These are phyloP conservation scores for Adrianichthys oophorus DNA, from an alignment of 2,797 vertebrate species.

Conservation along the genomic window DNA sequence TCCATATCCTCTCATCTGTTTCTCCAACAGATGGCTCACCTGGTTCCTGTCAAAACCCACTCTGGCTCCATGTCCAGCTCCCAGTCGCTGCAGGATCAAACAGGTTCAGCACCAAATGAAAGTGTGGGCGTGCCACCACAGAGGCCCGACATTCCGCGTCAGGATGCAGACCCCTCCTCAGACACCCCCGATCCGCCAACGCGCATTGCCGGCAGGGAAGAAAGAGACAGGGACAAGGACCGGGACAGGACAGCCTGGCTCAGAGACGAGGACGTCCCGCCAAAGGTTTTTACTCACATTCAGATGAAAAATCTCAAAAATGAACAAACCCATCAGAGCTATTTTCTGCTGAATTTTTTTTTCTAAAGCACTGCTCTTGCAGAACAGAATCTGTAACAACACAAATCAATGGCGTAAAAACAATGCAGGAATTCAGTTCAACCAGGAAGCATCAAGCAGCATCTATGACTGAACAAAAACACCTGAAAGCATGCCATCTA, in stretches of 20 bases:
- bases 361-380: too few relatives aligned
- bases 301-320: too few relatives aligned
- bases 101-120: slow-evolving; percentile 87
- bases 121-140: slow-evolving; percentile 76
- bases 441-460: too few relatives aligned
- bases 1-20: neutral
- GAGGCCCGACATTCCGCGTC: slow-evolving; percentile 91
- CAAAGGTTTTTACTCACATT: slow-evolving; percentile 57
- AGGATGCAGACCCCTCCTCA: slow-evolving; percentile 96
- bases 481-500: too few relatives aligned
- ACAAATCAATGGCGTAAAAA: too few relatives aligned
- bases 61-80: slow-evolving; percentile 89
- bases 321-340: too few relatives aligned
- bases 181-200: slow-evolving; percentile 87
- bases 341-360: too few relatives aligned
- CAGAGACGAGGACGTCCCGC: slow-evolving; percentile 70
- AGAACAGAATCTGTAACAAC: too few relatives aligned
- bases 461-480: too few relatives aligned
- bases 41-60: slow-evolving; percentile 93
- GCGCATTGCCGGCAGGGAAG: slow-evolving; percentile 74
- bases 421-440: too few relatives aligned
- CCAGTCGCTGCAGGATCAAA: slow-evolving; percentile 93
- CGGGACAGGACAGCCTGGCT: slow-evolving; percentile 67
- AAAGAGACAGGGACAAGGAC: slow-evolving; percentile 85
- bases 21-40: slow-evolving; percentile 83